Conservation (phyloP, 1,140 invertebrate genomes). For the Sycophila sp. region DNA sequence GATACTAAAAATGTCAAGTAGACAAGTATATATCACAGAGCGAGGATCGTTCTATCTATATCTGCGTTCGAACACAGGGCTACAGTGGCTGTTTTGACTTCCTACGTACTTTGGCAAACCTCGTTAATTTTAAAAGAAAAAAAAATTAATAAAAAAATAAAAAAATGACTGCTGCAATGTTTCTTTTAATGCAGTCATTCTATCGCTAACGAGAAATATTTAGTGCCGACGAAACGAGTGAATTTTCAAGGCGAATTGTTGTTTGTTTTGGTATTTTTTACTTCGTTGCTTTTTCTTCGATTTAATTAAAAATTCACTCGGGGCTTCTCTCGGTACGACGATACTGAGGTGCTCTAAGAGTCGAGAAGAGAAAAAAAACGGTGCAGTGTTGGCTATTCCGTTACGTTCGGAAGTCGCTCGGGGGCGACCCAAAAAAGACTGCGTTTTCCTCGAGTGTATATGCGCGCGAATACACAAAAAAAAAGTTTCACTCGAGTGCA, state of each 20-base stretch:
- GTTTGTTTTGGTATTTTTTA: not conserved
- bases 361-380: slow-evolving; percentile 28
- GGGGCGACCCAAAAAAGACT: slow-evolving; percentile 11
- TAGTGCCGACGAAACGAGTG: not conserved
- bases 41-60: too few relatives aligned
- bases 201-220: not conserved
- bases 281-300: not conserved
- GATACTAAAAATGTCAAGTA: too few relatives aligned
- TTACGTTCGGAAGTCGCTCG: too few relatives aligned
- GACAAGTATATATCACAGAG: too few relatives aligned
- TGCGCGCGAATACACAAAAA: not conserved
- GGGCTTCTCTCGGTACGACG: not conserved
- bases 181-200: slow-evolving; percentile 21
- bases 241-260: not conserved
- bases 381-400: slow-evolving; percentile 33
- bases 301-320: not conserved
- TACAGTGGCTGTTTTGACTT: too few relatives aligned
- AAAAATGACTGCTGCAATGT: slow-evolving; percentile 37
- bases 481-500: slow-evolving; percentile 5
- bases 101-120: too few relatives aligned
- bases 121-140: too few relatives aligned
- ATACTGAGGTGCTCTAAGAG: slow-evolving; percentile 30
- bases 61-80: too few relatives aligned
- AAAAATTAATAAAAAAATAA: too few relatives aligned
- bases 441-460: too few relatives aligned